phyloP scores from a whole-genome alignment of 2,797 vertebrate genomes.

The Sebastes nivosus region DNA sequence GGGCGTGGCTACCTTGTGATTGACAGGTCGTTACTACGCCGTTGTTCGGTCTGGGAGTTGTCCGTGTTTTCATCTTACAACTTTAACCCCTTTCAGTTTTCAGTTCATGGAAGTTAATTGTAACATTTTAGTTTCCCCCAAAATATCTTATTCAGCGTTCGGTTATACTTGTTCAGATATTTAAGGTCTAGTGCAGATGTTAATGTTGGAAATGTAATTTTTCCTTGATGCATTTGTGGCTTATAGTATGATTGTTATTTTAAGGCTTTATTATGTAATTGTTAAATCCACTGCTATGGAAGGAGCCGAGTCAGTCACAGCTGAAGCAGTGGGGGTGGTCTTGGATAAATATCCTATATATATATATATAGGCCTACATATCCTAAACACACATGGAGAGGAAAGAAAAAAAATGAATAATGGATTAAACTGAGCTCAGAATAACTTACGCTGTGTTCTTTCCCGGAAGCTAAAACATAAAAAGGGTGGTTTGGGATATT shows the following conservation, averaged over 20 bases:
- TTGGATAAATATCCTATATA: slow-evolving; percentile 1
- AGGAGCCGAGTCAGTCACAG: slow-evolving; percentile 3
- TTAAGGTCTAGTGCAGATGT: neutral
- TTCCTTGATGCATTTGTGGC: neutral
- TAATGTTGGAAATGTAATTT: neutral
- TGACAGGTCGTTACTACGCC: too few relatives aligned
- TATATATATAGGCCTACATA: neutral
- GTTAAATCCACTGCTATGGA: neutral
- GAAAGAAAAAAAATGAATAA: neutral
- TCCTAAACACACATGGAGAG: neutral
- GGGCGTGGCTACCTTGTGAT: too few relatives aligned
- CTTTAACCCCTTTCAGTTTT: too few relatives aligned
- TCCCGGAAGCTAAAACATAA: neutral
- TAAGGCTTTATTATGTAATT: neutral
- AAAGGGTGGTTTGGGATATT: neutral
- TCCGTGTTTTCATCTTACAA: too few relatives aligned
- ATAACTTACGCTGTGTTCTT: neutral
- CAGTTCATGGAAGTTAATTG: too few relatives aligned
- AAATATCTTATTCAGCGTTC: too few relatives aligned
- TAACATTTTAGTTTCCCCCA: too few relatives aligned
- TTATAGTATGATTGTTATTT: neutral
- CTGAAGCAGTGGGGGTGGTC: neutral
- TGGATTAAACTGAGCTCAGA: neutral
- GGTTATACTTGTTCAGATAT: neutral
- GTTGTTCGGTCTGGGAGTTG: too few relatives aligned